A percentile compares a stretch with the other conserved stretches of the same genome.
Conservation (phyloP, 2,797 vertebrate genomes). For the Strix occidentalis region DNA sequence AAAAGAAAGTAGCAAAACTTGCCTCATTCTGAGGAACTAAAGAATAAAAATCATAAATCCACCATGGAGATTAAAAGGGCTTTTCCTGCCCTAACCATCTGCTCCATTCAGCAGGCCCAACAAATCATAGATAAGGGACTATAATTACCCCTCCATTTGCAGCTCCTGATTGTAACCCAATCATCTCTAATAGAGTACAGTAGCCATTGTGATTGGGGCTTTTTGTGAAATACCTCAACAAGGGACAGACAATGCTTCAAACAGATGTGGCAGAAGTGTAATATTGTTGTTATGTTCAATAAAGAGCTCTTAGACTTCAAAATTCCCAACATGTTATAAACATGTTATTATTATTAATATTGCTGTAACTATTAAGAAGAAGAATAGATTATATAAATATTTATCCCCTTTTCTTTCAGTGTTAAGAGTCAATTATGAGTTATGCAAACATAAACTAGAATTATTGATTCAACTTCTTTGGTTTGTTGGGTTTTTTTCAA, state of each 20-base stretch:
- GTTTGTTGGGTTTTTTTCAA: neutral
- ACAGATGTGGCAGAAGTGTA: neutral
- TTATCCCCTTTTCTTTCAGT: neutral
- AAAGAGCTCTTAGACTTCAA: neutral
- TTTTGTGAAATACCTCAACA: neutral
- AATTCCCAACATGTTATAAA: neutral
- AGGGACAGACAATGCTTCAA: neutral
- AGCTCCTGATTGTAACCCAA: neutral
- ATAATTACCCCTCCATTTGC: conserved; percentile 36
- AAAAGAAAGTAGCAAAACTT: neutral
- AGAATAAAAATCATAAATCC: neutral
- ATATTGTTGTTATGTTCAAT: neutral
- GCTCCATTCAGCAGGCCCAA: neutral
- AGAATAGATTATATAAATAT: neutral
- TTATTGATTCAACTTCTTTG: neutral
- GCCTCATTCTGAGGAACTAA: neutral
- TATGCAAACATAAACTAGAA: neutral
- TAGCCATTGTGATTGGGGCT: neutral
- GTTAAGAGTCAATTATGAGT: neutral
- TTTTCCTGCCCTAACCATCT: neutral
- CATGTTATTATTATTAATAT: neutral
- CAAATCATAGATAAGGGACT: neutral
- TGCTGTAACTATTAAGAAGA: neutral
- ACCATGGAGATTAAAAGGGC: neutral
- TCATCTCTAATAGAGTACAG: neutral